Percentiles rank a stretch among this genome's conserved stretches.
These are phyloP conservation scores for Heliconius erato DNA, from an alignment of 2,888 invertebrate genomes.

Conservation along the genomic window DNA sequence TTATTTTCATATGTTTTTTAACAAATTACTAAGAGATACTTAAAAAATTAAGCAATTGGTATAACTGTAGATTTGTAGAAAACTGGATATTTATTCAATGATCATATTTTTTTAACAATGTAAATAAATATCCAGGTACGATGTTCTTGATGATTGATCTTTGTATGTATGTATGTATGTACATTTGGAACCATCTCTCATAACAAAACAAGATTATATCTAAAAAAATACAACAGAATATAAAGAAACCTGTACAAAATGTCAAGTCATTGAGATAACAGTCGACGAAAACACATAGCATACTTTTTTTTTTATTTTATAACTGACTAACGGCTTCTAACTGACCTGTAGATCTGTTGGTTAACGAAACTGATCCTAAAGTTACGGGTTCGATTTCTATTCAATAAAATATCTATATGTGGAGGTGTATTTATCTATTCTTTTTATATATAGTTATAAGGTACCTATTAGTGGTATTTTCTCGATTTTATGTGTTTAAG, in stretches of 20 bases:
- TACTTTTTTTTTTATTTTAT: constrained; percentile 8
- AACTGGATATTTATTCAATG: background rate
- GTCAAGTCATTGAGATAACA: constrained; percentile 28
- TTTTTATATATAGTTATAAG: too few relatives aligned
- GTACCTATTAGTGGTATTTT: too few relatives aligned
- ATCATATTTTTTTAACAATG: background rate
- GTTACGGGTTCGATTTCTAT: background rate
- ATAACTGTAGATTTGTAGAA: background rate
- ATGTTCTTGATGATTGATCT: background rate
- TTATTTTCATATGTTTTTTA: too few relatives aligned
- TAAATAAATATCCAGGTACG: background rate
- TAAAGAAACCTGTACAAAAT: constrained; percentile 23
- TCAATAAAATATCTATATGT: background rate
- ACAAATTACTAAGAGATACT: background rate
- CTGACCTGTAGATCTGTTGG: background rate
- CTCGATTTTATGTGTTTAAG: background rate
- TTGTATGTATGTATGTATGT: constrained; percentile 22
- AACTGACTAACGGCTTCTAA: constrained; percentile 18
- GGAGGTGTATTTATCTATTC: too few relatives aligned
- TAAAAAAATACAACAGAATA: constrained; percentile 11
- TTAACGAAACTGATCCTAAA: background rate
- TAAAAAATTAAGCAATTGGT: background rate
- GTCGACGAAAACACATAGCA: constrained; percentile 7
- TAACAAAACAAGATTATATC: constrained; percentile 19
- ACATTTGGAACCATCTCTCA: constrained; percentile 13